phyloP scores from a whole-genome alignment of 2,797 vertebrate genomes.

The Hydrolagus colliei region DNA sequence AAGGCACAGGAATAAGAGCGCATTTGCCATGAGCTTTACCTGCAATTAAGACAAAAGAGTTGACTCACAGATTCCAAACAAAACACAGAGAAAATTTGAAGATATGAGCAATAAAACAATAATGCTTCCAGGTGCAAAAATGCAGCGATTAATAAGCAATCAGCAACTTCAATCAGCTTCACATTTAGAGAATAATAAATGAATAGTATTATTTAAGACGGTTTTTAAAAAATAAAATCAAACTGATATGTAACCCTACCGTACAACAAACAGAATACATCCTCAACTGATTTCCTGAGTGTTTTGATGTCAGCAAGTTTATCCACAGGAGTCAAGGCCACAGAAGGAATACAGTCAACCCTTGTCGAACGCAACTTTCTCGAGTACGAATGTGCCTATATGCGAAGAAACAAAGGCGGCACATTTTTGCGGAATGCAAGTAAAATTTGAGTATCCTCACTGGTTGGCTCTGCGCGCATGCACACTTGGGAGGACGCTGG shows the following conservation, averaged over 20 bases:
- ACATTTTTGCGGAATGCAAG: too few species aligned
- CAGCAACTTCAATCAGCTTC: neutral
- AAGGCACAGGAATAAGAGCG: constrained; percentile 55
- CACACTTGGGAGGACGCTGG: too few species aligned
- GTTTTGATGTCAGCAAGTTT: constrained; percentile 47
- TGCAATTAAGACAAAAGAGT: constrained; percentile 35
- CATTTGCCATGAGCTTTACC: constrained; percentile 65
- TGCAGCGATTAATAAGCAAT: neutral
- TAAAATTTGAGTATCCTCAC: too few species aligned
- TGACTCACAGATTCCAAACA: neutral
- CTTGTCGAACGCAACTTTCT: too few species aligned
- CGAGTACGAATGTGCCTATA: too few species aligned
- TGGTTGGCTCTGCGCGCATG: too few species aligned
- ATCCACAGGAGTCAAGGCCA: constrained; percentile 42
- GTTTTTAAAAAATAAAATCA: neutral
- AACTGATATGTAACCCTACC: constrained; percentile 44
- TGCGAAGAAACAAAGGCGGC: too few species aligned
- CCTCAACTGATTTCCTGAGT: constrained; percentile 62
- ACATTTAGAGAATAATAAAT: neutral
- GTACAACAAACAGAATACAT: constrained; percentile 63
- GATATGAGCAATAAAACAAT: neutral
- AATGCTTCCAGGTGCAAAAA: too few species aligned
- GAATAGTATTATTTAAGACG: too few species aligned
- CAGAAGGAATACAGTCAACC: neutral
- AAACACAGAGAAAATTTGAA: neutral